Evolutionary conservation across 1,140 invertebrate genomes (phyloP).

Genomic region (Ips typographus): DNA sequence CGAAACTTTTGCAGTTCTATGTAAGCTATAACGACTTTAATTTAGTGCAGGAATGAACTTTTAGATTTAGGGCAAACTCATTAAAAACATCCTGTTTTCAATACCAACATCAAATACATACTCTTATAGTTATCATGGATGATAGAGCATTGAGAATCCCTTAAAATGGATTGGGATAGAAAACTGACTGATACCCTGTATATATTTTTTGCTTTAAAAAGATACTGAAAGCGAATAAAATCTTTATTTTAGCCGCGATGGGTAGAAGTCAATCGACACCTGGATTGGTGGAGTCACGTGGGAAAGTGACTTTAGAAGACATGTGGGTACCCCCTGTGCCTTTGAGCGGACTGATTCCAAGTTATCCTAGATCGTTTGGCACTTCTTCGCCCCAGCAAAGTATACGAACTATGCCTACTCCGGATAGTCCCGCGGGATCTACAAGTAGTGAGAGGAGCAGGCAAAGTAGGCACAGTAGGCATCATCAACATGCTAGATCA

Average conservation of each 20-base stretch:
- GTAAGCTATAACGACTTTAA: too few relatives aligned
- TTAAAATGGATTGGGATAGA: too few relatives aligned
- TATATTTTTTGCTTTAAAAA: background rate
- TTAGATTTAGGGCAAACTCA: too few relatives aligned
- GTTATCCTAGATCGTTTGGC: conserved; percentile 54
- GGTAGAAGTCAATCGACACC: conserved; percentile 93
- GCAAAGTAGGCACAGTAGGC: conserved; percentile 27
- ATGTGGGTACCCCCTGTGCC: conserved; percentile 75
- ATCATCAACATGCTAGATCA: conserved; percentile 37
- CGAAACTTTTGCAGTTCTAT: too few relatives aligned
- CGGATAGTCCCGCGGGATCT: conserved; percentile 46
- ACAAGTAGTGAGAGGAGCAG: conserved; percentile 50
- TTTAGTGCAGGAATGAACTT: too few relatives aligned
- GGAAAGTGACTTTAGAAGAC: conserved; percentile 84
- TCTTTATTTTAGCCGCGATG: conserved; percentile 76
- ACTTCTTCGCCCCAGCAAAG: conserved; percentile 47
- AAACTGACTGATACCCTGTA: background rate
- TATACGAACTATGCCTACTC: conserved; percentile 31
- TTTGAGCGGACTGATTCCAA: conserved; percentile 52
- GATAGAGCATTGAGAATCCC: too few relatives aligned
- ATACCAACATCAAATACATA: too few relatives aligned
- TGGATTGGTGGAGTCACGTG: conserved; percentile 88
- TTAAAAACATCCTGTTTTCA: too few relatives aligned
- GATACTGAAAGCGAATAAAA: background rate
- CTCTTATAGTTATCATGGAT: too few relatives aligned